Evolutionary conservation across 2,797 vertebrate species (phyloP).

Genomic region (Argentina silus): DNA sequence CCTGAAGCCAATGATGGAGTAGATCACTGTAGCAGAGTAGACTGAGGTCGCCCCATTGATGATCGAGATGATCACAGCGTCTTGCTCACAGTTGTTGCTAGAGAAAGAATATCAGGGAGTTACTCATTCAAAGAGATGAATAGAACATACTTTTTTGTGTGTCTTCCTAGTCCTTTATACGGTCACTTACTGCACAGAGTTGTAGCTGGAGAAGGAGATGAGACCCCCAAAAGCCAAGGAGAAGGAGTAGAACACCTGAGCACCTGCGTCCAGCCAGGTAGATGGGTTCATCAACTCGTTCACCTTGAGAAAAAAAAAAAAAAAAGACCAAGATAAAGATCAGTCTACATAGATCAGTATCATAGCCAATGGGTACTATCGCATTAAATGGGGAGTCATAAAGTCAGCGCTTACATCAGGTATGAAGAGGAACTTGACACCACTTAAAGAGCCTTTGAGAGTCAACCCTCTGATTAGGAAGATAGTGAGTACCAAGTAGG

Average conservation of each 20-base stretch:
- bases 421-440: constrained; percentile 85
- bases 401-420: constrained; percentile 79
- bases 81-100: constrained; percentile 90
- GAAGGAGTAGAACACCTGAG: constrained; percentile 90
- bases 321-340: neutral
- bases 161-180: too few relatives aligned
- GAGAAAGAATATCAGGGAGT: constrained; percentile 16
- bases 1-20: constrained; percentile 89
- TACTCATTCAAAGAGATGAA: neutral
- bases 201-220: constrained; percentile 92
- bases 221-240: constrained; percentile 88
- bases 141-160: too few relatives aligned
- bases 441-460: constrained; percentile 81
- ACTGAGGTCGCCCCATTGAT: constrained; percentile 86
- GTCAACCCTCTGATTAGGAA: constrained; percentile 87
- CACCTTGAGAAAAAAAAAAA: constrained; percentile 66
- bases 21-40: constrained; percentile 85
- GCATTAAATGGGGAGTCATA: neutral
- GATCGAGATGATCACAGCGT: constrained; percentile 82
- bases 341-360: neutral
- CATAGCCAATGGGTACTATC: neutral
- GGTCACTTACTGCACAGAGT: constrained; percentile 85
- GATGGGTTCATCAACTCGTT: constrained; percentile 79
- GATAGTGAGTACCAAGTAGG: constrained; percentile 86
- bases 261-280: constrained; percentile 88